Percentiles rank a stretch among this genome's conserved stretches.
Evolutionary conservation across 2,888 invertebrate genomes (phyloP).

Genomic region (Hartigia nigra): DNA sequence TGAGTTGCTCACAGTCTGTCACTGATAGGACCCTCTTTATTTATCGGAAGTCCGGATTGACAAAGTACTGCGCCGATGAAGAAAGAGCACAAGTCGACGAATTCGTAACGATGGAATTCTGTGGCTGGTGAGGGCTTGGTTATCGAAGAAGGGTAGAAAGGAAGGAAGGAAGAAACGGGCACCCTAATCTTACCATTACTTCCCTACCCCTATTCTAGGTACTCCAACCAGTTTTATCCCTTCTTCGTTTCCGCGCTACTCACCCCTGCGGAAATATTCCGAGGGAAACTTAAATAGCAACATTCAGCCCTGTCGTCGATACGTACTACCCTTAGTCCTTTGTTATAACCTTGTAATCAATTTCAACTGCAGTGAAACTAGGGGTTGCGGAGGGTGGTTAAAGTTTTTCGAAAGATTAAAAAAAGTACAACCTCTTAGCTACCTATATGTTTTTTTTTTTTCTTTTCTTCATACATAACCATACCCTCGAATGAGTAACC

Average conservation of each 20-base stretch:
- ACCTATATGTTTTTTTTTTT: neutral
- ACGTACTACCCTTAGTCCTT: neutral
- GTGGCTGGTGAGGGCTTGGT: neutral
- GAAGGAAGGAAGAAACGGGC: neutral
- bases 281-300: neutral
- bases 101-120: neutral
- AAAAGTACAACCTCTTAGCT: neutral
- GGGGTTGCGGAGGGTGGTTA: neutral
- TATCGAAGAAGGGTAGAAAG: neutral
- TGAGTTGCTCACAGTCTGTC: slow-evolving; percentile 29
- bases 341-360: neutral
- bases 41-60: slow-evolving; percentile 29
- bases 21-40: slow-evolving; percentile 37
- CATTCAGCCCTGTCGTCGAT: neutral
- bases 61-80: slow-evolving; percentile 18
- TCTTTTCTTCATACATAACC: neutral
- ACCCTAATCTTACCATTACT: neutral
- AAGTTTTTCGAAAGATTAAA: neutral
- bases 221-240: neutral
- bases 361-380: neutral
- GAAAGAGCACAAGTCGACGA: slow-evolving; percentile 10
- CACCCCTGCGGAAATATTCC: neutral
- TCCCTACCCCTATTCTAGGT: neutral
- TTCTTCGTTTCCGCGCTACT: neutral
- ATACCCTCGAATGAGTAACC: neutral